These are phyloP conservation scores for Euplagia quadripunctaria DNA, from an alignment of 2,888 invertebrate species.

Conservation along the genomic window DNA sequence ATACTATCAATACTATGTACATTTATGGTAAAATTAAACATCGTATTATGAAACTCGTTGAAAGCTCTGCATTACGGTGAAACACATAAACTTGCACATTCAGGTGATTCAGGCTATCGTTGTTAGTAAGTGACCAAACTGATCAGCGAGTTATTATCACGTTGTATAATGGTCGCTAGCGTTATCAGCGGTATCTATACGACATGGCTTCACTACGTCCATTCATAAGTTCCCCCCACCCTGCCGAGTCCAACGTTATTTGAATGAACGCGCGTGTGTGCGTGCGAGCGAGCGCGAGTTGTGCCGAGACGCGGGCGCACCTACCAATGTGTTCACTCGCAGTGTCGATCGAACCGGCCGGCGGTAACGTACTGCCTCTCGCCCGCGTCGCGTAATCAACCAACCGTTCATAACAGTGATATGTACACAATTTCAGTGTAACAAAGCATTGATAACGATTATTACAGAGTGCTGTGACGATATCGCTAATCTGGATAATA, in stretches of 20 bases:
- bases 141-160: conserved; percentile 62
- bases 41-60: not conserved
- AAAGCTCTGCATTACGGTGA: conserved; percentile 2
- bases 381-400: conserved; percentile 58
- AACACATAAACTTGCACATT: conserved; percentile 16
- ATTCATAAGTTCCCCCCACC: conserved; percentile 83
- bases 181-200: conserved; percentile 83
- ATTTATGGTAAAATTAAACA: not conserved
- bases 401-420: conserved; percentile 69
- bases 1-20: not conserved
- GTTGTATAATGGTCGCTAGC: conserved; percentile 74
- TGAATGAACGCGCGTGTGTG: conserved; percentile 79
- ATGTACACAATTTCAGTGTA: conserved; percentile 78
- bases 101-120: conserved; percentile 49
- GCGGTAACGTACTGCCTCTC: conserved; percentile 57
- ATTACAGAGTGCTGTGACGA: conserved; percentile 71
- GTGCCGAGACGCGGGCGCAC: conserved; percentile 72
- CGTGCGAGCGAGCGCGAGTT: conserved; percentile 67
- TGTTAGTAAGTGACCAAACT: conserved; percentile 49
- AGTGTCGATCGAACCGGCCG: conserved; percentile 76
- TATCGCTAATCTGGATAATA: conserved; percentile 85
- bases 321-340: conserved; percentile 59
- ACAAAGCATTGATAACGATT: conserved; percentile 64
- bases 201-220: conserved; percentile 81
- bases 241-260: conserved; percentile 58